Evolutionary conservation across 2,113 vertebrate genomes (phyloP), one percentile per base, ranked within the genome.

Genomic region (Rynchops niger): DNA sequence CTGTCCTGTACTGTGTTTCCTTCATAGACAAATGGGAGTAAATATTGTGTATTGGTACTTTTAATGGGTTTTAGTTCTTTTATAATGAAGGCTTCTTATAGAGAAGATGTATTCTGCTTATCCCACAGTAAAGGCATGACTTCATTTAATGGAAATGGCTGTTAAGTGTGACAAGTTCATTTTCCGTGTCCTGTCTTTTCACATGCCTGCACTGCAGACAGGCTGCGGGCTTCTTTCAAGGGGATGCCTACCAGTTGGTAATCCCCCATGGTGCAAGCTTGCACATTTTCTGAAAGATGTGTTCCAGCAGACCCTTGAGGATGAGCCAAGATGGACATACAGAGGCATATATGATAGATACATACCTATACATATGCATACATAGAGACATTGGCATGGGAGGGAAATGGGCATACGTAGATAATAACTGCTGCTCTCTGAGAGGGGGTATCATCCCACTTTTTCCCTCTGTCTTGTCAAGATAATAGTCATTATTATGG

Each of bases 401-500:
- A 79, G 11, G 36, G 34, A 22, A 82, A 92, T 11, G 27, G 30
- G 5, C 15, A 52, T 59, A 18, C 36, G 7, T 2, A 26, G 18
- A 22, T 15, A 72, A 40, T 29, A 67, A 12, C 11, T 36, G 34
- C 27, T 63, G 34, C 32, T 72, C 9, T 83, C n/a, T 40, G 56
- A 43, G 20, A 2, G 3, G 1, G 1, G 0, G 4, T 61, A 18
- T 40, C 13, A 25, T 32, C 61, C 52, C 12, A 17, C 5, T 16
- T 76, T 86, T 79, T 15, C 25, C 11, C 12, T 71, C 36, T 47
- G 40, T 55, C 40, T 81, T 82, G 18, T 18, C n/a, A 52, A 58
- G 79, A 9, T 52, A 27, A 52, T 15, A 52, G 26, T 27, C 25
- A 52, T 52, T 26, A 3, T 52, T 52, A 52, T 52, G 26, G 15